Evolutionary conservation across 2,113 vertebrate genomes (phyloP).

Genomic region (Grammomys surdaster): DNA sequence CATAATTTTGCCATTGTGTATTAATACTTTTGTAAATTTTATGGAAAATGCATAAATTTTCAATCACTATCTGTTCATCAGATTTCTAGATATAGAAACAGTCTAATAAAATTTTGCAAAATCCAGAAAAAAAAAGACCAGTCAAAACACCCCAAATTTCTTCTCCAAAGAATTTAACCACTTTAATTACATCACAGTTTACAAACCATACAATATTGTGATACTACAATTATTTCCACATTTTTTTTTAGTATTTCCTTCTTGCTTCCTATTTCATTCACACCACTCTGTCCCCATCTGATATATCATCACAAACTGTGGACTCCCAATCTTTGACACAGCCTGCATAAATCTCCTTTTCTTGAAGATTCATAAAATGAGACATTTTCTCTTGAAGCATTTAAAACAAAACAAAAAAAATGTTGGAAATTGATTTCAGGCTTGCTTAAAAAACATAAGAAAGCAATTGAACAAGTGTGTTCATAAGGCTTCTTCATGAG

Average conservation of each 20-base stretch:
- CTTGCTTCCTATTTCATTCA: neutral
- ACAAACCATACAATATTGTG: neutral
- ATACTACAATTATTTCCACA: neutral
- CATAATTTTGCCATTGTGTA: conserved; percentile 62
- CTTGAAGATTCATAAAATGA: neutral
- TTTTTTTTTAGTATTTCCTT: neutral
- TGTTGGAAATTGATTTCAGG: neutral
- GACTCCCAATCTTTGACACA: neutral
- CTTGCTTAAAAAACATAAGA: neutral
- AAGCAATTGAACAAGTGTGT: neutral
- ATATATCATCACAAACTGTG: neutral
- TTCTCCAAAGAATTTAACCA: neutral
- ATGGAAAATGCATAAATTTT: neutral
- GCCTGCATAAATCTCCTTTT: neutral
- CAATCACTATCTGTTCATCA: neutral
- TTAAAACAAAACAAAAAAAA: neutral
- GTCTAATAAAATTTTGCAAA: neutral
- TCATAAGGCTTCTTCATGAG: no score
- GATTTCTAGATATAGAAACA: neutral
- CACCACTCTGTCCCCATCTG: neutral
- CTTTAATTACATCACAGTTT: neutral
- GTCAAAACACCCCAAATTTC: neutral
- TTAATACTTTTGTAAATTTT: conserved; percentile 2
- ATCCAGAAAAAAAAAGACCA: neutral
- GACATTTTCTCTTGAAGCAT: neutral